Base-by-base conservation (phyloP, 1,140 invertebrate species). In the Lasioglossum albipes region DNA sequence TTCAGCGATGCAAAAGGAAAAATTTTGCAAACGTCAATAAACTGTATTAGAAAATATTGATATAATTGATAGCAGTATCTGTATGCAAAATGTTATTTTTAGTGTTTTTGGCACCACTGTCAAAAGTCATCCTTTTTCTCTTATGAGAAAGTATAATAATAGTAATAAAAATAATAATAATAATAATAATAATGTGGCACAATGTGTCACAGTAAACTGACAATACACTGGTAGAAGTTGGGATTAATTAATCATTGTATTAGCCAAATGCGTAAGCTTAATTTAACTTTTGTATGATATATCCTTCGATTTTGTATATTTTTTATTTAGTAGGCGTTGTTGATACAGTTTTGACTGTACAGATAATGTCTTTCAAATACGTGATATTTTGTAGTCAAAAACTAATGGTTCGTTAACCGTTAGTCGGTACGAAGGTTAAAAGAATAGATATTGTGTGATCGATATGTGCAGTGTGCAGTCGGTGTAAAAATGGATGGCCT, bases 181-280 rank as follows among this genome's bases (percentile, higher is more conserved):
- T 36, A 36, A 36, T 36, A 36, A 36, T 36, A 54, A 6, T 54
- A 18, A 2, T 76, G 42, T 79, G 72, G n/a, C 75, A 85, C 22
- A 72, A 62, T 57, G 74, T 81, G 65, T 65, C 27, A 74, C 67
- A 62, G 12, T n/a, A 75, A 85, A 79, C 16, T 68, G 86, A 88
- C 86, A 88, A 88, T 88, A 88, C 69, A 75, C 67, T 72, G 81
- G 78, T 72, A 84, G 69, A 81, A 82, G 84, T 87, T 81, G 73
- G 76, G 68, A 76, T 80, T 66, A n/a, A n/a, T n/a, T n/a, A 75
- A 75, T 57, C 27, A 54, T 75, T 18, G 65, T 86, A 86, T 41
- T 80, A 83, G 70, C 75, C 57, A 83, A 83, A 76, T 76, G 49
- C 7, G 57, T 80, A 86, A 77, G 36, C 65, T 70, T 77, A 78